phyloP scores from a whole-genome alignment of 2,888 invertebrate species.

The Thecophora atra region DNA sequence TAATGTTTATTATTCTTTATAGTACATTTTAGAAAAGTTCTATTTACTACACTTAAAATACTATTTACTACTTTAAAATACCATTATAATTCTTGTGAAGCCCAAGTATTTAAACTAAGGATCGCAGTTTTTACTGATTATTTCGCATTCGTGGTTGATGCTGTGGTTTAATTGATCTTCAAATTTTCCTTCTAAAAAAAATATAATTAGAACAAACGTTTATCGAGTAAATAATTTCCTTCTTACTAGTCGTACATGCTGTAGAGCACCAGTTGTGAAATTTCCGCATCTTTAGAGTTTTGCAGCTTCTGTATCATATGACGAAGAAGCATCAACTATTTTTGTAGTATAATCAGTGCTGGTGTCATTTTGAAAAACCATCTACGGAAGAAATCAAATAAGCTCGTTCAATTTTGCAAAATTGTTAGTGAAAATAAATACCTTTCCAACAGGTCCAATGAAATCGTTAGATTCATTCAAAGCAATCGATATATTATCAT shows the following conservation, averaged over 20 bases:
- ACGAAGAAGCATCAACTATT: constrained; percentile 46
- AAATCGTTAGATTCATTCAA: background rate
- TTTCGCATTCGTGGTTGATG: too few species aligned
- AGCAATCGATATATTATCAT: background rate
- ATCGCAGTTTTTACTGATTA: too few species aligned
- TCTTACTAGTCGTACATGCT: background rate
- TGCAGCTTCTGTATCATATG: constrained; percentile 62
- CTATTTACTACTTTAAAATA: constrained; percentile 30
- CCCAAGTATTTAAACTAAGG: constrained; percentile 6
- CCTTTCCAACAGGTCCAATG: too few species aligned
- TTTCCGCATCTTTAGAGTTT: constrained; percentile 48
- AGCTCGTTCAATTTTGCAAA: background rate
- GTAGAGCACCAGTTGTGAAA: background rate
- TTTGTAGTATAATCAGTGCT: constrained; percentile 3
- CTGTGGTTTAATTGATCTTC: background rate
- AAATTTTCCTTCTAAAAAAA: background rate
- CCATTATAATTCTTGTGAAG: constrained; percentile 45
- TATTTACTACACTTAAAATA: too few species aligned
- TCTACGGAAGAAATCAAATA: constrained; percentile 4
- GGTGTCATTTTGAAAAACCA: constrained; percentile 1
- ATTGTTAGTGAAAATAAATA: constrained; percentile 4
- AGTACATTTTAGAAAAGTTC: too few species aligned
- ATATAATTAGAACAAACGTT: background rate
- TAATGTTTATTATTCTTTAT: background rate
- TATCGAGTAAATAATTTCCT: background rate